Base-by-base conservation (phyloP, 2,113 vertebrate genomes). In the Coptodon bakossiorum region DNA sequence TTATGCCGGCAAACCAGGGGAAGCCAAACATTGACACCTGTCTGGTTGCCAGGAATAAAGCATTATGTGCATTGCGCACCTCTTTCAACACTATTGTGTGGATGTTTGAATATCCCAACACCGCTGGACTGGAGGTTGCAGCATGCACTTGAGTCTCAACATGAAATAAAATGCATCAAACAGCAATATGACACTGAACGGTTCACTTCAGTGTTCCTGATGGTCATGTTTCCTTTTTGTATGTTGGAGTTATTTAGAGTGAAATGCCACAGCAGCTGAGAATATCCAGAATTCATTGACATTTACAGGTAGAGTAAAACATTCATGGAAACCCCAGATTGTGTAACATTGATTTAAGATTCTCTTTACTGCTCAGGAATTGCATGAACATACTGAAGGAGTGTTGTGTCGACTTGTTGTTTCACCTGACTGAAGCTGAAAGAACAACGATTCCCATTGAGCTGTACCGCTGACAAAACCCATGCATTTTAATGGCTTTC, bases 351-450 rank as follows among this genome's bases (percentile, higher is more conserved):
- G 52, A 86, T 87, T 86, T 56, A 3, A 11, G 24, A 90, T 87
- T 91, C 85, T 84, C 76, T 91, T 76, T 88, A 14, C 83, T 86
- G 85, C 87, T 83, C 50, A 10, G 52, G 85, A 83, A 6, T 63
- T 63, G 80, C 80, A 53, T 29, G 54, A 82, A 57, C 27, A 13
- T 27, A 17, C n/a, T 36, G 50, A 24, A 2, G 8, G 34, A 50
- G 56, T 1, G 5, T 66, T 76, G 54, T 8, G 5, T 34, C 40
- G 3, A 43, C 81, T 61, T 63, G 13, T 14, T 40, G 11, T 63
- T 66, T 76, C 78, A 56, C 40, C 19, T 79, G 73, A 59, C 9
- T 50, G 52, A 19, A 36, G 80, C 13, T 9, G 80, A 57, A 9
- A 52, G 80, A 36, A 13, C n/a, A 11, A 50, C 3, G 53, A 22